Conservation (phyloP, 2,113 vertebrate genomes). For the Mormyrus iriodes region DNA sequence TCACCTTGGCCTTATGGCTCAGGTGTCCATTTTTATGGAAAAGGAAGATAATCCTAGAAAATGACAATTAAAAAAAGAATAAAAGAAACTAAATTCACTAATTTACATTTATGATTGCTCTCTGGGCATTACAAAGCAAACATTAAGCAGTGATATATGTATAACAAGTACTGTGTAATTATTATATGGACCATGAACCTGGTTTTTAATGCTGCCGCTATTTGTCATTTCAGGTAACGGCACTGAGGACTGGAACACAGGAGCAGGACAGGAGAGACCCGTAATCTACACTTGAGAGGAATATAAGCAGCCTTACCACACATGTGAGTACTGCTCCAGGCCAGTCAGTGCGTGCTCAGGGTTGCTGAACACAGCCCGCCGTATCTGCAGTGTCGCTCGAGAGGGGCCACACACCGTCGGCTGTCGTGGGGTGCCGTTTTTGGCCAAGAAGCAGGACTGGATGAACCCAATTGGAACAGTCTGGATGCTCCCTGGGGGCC, state of each 20-base stretch:
- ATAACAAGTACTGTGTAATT: neutral
- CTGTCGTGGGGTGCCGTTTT: conserved; percentile 80
- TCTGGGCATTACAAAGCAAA: neutral
- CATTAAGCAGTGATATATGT: neutral
- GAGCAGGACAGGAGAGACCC: neutral
- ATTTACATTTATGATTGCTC: neutral
- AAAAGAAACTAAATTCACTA: neutral
- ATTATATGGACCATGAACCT: neutral
- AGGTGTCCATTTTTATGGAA: conserved; percentile 83
- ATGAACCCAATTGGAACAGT: conserved; percentile 76
- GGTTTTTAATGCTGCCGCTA: neutral
- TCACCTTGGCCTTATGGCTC: conserved; percentile 78
- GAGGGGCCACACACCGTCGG: conserved; percentile 71
- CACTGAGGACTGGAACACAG: neutral
- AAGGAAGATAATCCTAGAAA: conserved; percentile 75
- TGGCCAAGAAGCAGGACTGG: conserved; percentile 72
- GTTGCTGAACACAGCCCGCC: conserved; percentile 74
- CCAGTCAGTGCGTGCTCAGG: conserved; percentile 74
- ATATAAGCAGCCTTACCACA: conserved; percentile 62
- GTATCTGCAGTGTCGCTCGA: conserved; percentile 66
- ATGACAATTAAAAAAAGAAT: conserved; percentile 12
- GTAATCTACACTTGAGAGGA: neutral
- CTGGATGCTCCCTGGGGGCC: conserved; percentile 64
- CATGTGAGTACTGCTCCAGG: conserved; percentile 77
- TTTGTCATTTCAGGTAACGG: neutral